Percentiles rank a stretch among this genome's conserved stretches.
Conservation (phyloP, 2,113 vertebrate genomes). For the Psittacus erithacus region DNA sequence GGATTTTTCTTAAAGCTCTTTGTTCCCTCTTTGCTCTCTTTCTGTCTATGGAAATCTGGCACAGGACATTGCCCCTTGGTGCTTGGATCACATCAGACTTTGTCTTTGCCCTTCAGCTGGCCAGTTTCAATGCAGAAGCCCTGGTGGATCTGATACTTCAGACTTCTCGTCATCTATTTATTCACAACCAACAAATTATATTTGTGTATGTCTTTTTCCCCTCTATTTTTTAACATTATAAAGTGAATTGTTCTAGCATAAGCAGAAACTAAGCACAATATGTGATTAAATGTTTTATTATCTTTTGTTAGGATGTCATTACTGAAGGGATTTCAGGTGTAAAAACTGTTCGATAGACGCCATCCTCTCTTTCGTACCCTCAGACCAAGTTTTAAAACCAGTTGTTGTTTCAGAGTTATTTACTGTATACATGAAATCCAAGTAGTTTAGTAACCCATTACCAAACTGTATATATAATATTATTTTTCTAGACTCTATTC, state of each 20-base stretch:
- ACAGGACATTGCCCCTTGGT: background rate
- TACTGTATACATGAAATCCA: background rate
- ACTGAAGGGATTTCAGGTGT: background rate
- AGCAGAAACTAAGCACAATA: background rate
- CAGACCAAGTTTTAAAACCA: background rate
- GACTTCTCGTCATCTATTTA: background rate
- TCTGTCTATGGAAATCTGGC: background rate
- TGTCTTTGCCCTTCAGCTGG: background rate
- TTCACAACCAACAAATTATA: background rate
- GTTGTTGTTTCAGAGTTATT: background rate
- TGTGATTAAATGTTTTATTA: background rate
- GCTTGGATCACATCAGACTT: background rate
- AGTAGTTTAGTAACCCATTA: background rate
- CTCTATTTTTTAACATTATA: background rate
- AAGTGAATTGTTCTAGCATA: background rate
- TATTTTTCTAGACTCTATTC: background rate
- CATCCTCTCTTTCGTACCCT: background rate
- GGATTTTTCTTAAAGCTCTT: background rate
- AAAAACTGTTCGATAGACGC: background rate
- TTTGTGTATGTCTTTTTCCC: background rate
- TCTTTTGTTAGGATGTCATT: background rate
- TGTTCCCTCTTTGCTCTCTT: background rate
- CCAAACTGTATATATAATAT: background rate
- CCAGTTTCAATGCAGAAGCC: background rate
- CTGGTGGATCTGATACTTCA: background rate